phyloP scores from a whole-genome alignment of 2,797 vertebrate species.

The Brotogeris chrysoptera region DNA sequence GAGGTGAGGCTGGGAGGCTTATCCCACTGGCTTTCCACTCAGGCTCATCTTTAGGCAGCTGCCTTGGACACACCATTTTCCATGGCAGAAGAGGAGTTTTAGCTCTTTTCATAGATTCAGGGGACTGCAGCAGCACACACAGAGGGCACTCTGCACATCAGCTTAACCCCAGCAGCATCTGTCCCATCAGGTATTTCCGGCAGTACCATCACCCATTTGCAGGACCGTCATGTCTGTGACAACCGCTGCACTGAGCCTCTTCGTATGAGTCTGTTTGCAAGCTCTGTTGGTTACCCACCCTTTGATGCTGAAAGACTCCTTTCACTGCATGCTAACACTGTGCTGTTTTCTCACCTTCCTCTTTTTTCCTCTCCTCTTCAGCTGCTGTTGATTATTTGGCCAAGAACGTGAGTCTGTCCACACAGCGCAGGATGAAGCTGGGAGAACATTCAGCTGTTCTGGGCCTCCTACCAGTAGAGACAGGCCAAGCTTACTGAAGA shows the following conservation, averaged over 20 bases:
- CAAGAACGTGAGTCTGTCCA: constrained; percentile 93
- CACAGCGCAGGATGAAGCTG: constrained; percentile 94
- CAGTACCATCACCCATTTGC: neutral
- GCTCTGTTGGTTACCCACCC: neutral
- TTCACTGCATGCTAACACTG: neutral
- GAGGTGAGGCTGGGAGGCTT: neutral
- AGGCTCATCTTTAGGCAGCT: neutral
- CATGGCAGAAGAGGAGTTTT: neutral
- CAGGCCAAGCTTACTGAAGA: constrained; percentile 93
- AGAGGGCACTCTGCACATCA: neutral
- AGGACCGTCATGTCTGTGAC: neutral
- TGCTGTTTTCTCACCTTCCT: neutral
- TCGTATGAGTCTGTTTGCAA: no score
- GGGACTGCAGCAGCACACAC: neutral
- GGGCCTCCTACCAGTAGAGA: constrained; percentile 92
- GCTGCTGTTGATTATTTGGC: constrained; percentile 94
- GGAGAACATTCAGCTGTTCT: constrained; percentile 92
- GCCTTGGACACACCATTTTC: neutral
- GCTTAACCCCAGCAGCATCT: neutral
- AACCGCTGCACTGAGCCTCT: neutral
- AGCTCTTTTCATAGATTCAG: neutral
- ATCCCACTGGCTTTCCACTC: neutral
- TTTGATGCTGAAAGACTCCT: neutral
- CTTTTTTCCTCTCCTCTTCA: neutral
- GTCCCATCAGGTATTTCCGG: neutral